Percentiles rank a stretch among this genome's conserved stretches.
Conservation (phyloP, 2,888 invertebrate genomes). For the Napeogenes inachia region DNA sequence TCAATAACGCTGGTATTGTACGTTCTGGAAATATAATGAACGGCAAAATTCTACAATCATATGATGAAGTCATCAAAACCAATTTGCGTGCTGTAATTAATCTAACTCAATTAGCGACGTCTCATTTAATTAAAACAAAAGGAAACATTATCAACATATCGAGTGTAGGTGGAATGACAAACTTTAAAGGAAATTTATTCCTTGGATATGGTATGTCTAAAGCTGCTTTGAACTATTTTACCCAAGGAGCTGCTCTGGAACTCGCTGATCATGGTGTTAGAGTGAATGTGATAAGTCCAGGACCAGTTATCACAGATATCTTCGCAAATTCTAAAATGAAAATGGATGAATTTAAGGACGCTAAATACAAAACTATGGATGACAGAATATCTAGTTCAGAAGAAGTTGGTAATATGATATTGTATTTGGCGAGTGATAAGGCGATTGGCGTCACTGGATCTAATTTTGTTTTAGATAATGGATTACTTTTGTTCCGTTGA, state of each 20-base stretch:
- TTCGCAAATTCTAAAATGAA: constrained; percentile 65
- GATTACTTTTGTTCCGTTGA: constrained; percentile 5
- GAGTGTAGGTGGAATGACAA: constrained; percentile 30
- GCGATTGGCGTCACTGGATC: constrained; percentile 34
- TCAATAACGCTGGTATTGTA: constrained; percentile 47
- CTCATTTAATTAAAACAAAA: constrained; percentile 38
- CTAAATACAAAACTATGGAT: constrained; percentile 30
- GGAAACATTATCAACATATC: constrained; percentile 48
- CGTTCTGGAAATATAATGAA: constrained; percentile 18
- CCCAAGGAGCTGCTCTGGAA: constrained; percentile 82
- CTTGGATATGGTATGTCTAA: constrained; percentile 81
- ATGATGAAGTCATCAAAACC: constrained; percentile 37
- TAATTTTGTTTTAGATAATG: constrained; percentile 31
- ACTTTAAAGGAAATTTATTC: background rate
- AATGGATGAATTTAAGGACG: constrained; percentile 49
- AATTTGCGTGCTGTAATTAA: constrained; percentile 40
- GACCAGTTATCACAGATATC: constrained; percentile 75
- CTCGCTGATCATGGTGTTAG: constrained; percentile 77
- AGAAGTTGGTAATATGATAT: constrained; percentile 36
- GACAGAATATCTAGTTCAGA: constrained; percentile 32
- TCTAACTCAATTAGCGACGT: constrained; percentile 37
- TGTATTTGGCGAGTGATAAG: constrained; percentile 35
- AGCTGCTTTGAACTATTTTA: constrained; percentile 85
- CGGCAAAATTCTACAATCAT: constrained; percentile 29
- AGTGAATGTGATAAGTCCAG: constrained; percentile 84